Evolutionary conservation across 2,113 vertebrate genomes (phyloP).

Genomic region (Macrotus californicus): DNA sequence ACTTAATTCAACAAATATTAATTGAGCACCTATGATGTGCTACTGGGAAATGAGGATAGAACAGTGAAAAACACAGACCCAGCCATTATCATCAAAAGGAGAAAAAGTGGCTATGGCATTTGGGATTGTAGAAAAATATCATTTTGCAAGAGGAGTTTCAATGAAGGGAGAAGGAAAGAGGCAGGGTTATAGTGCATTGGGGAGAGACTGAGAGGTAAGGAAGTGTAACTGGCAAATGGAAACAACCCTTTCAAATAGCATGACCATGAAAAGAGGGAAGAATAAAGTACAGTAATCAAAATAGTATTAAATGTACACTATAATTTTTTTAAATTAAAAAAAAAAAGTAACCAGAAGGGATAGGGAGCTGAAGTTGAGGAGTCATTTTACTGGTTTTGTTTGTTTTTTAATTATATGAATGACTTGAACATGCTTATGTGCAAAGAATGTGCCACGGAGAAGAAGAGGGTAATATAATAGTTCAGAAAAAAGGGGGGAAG

Average conservation of each 20-base stretch:
- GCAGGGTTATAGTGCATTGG: not conserved
- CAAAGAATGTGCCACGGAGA: not conserved
- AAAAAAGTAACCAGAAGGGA: not conserved
- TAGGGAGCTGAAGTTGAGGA: not conserved
- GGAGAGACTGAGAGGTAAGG: not conserved
- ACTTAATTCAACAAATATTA: not conserved
- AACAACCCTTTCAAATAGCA: not conserved
- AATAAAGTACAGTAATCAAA: not conserved
- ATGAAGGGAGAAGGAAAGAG: not conserved
- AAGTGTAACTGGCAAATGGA: not conserved
- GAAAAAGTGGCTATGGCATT: not conserved
- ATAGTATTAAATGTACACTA: not conserved
- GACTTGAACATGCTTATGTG: not conserved
- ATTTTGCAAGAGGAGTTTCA: not conserved
- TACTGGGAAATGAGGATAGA: not conserved
- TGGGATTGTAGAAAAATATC: not conserved
- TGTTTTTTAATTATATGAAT: constrained; percentile 1
- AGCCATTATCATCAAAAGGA: not conserved
- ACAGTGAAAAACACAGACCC: not conserved
- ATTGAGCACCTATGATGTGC: not conserved
- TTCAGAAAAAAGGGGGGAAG: not conserved
- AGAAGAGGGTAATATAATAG: not conserved
- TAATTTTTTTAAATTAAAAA: not conserved
- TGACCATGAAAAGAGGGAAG: not conserved
- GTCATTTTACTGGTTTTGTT: not conserved